phyloP scores from a whole-genome alignment of 2,797 vertebrate genomes.

The Falco rusticolus region DNA sequence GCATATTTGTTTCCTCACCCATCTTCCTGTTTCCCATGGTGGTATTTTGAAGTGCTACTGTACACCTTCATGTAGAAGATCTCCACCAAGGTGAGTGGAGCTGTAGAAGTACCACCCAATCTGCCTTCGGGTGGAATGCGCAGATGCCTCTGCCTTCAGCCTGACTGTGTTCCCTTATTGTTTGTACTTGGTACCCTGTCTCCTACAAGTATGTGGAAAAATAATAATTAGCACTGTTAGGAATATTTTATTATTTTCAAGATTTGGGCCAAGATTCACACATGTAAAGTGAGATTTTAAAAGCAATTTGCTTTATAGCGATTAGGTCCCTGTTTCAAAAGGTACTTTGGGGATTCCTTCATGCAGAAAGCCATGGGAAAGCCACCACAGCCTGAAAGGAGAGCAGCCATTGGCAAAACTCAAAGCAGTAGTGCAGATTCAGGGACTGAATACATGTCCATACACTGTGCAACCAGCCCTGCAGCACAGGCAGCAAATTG shows the following conservation, averaged over 20 bases:
- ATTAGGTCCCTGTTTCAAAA: neutral
- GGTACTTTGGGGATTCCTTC: neutral
- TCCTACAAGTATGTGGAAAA: neutral
- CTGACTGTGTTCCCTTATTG: neutral
- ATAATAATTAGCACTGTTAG: neutral
- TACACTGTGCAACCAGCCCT: neutral
- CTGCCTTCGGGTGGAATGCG: neutral
- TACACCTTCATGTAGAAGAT: neutral
- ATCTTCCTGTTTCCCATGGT: neutral
- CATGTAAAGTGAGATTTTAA: neutral
- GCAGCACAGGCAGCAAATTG: neutral
- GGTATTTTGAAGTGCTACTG: neutral
- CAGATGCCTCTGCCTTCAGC: neutral
- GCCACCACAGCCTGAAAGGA: rapidly evolving
- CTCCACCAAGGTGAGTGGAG: neutral
- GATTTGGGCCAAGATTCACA: neutral
- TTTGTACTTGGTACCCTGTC: neutral
- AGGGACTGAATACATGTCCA: neutral
- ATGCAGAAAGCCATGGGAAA: neutral
- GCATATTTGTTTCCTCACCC: neutral
- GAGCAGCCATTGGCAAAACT: neutral
- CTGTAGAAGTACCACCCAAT: neutral
- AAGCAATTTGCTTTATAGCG: neutral
- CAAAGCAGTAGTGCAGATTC: neutral
- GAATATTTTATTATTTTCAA: neutral